Percentiles rank a stretch among this genome's conserved stretches.
These are phyloP conservation scores for Agrochola circellaris DNA, from an alignment of 2,888 invertebrate species.

Conservation along the genomic window DNA sequence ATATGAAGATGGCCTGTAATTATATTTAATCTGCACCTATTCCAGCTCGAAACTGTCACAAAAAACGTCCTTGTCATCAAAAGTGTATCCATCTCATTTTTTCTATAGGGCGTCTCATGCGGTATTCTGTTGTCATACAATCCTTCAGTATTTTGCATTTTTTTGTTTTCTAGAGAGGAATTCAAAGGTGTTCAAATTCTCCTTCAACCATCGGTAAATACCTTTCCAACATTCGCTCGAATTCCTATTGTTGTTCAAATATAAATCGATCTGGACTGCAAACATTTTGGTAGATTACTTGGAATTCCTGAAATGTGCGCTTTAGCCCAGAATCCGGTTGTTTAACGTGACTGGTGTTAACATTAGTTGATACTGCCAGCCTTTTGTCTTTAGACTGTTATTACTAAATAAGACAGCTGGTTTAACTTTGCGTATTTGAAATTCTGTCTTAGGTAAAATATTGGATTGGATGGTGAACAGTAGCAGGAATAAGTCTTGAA, in stretches of 20 bases:
- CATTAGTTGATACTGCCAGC: slow-evolving; percentile 52
- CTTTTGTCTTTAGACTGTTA: slow-evolving; percentile 50
- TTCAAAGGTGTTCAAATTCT: background rate
- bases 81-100: background rate
- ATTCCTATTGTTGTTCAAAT: slow-evolving; percentile 29
- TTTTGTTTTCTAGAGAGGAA: background rate
- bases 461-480: slow-evolving; percentile 32
- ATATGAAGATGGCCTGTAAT: background rate
- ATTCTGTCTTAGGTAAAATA: slow-evolving; percentile 54
- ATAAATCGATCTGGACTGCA: slow-evolving; percentile 38
- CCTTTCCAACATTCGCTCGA: slow-evolving; percentile 7
- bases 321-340: slow-evolving; percentile 70
- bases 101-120: background rate
- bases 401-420: slow-evolving; percentile 56
- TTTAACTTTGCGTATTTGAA: slow-evolving; percentile 42
- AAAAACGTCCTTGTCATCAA: slow-evolving; percentile 9
- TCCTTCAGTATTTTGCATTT: background rate
- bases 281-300: slow-evolving; percentile 34
- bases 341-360: slow-evolving; percentile 68
- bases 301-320: slow-evolving; percentile 55
- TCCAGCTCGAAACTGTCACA: background rate
- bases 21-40: slow-evolving; percentile 9
- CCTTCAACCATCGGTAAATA: background rate
- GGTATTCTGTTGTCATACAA: background rate
- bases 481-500: slow-evolving; percentile 11